A percentile compares a stretch with the other conserved stretches of the same genome.
These are phyloP conservation scores for Drosophila bifasciata DNA, from an alignment of 1,140 invertebrate species.

Conservation along the genomic window DNA sequence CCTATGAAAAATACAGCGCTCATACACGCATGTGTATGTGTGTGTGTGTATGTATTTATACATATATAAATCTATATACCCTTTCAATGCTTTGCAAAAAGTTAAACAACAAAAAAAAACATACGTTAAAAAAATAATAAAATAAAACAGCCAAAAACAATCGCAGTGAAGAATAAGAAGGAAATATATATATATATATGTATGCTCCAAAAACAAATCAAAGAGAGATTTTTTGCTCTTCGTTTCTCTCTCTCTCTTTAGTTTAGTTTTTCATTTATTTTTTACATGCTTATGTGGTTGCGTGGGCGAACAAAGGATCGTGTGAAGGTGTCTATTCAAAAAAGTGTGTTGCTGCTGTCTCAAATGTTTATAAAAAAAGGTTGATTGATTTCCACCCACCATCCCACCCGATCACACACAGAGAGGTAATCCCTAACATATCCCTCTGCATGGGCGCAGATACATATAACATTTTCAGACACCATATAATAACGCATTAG, in stretches of 20 bases:
- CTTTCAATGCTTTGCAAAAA: conserved; percentile 71
- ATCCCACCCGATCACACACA: too few species aligned
- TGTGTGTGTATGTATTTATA: conserved; percentile 43
- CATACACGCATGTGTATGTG: conserved; percentile 52
- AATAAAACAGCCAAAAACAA: conserved; percentile 19
- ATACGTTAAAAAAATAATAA: conserved; percentile 11
- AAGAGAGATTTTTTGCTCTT: too few species aligned
- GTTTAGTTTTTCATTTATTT: not conserved
- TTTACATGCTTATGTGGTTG: not conserved
- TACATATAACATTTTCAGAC: too few species aligned
- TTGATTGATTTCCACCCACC: conserved; percentile 45
- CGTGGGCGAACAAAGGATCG: conserved; percentile 1
- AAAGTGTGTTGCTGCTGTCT: conserved; percentile 1
- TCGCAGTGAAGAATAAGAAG: conserved; percentile 5
- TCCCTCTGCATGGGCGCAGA: too few species aligned
- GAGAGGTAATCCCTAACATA: too few species aligned
- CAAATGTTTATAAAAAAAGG: conserved; percentile 21
- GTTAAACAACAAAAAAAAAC: conserved; percentile 36
- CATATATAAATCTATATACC: conserved; percentile 67
- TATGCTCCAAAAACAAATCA: conserved; percentile 4
- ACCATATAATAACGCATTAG: too few species aligned
- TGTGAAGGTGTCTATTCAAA: conserved; percentile 5
- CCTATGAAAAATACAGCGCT: conserved; percentile 71
- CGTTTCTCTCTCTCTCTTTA: too few species aligned
- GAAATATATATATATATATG: not conserved